Base-by-base conservation (phyloP, 1,140 invertebrate species). In the Monochamus saltuarius region DNA sequence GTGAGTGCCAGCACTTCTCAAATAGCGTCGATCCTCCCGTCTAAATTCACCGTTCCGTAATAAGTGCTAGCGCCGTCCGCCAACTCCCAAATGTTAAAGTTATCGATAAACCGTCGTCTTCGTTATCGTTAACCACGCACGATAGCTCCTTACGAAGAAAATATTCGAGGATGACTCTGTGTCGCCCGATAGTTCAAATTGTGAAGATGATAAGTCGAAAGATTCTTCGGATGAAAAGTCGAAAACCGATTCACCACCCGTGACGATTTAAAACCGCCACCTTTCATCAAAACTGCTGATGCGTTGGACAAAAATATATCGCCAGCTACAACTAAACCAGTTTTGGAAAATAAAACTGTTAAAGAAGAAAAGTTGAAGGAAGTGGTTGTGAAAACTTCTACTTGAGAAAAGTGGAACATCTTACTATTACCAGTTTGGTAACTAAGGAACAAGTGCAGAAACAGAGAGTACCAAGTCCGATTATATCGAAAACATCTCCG, bases 81-180 rank as follows among this genome's bases (percentile, higher is more conserved):
- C 74, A 76, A 56, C 54, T 76, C n/a, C 71, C 71, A 1, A 76
- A 76, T 39, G 72, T 76, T 4, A 76, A 75, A 65, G 74, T 76
- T 14, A 75, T 76, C 34, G 73, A 76, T 66, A 83, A 82, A 66
- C 79, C 82, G 4, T 80, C 82, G 64, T 77, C 78, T 6, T 75
- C 82, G 22, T 77, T 83, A 13, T 81, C 83, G 45, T 72, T 84
- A 43, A 77, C 81, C 1, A 78, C 81, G 3, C 82, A 83, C 61
- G 82, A 84, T 56, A 79, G 73, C 9, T 78, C 78, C 17, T 72
- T 85, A 13, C 83, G 7, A 83, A 82, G 8, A 83, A 85, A 70
- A 84, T 85, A 65, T 84, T 85, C 64, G 82, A 85, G 76, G 82
- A 84, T 67, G 83, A 84, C 61, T 82, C 79, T 0, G 79, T 80